Evolutionary conservation across 64 coral and sea anemone genomes (phyloP).

Genomic region (Catalaphyllia jardinei): DNA sequence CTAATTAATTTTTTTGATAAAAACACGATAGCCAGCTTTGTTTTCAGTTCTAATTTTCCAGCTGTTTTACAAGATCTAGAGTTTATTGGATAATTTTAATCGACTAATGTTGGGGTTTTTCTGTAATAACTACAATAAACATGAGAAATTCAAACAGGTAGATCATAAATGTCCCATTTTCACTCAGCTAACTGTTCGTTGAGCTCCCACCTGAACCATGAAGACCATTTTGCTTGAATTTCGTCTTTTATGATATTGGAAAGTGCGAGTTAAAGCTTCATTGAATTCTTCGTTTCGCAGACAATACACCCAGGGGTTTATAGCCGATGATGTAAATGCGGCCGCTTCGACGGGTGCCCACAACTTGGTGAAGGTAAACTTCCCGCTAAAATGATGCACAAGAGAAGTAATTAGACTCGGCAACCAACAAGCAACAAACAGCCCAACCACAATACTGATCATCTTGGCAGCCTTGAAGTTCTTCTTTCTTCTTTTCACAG

Average conservation of each 20-base stretch:
- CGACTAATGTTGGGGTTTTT: no score
- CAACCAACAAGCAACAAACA: slow-evolving; percentile 3
- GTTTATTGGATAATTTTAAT: no score
- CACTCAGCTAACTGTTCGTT: no score
- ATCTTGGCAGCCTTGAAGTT: slow-evolving; percentile 4
- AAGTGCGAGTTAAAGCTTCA: not conserved
- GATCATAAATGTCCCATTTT: no score
- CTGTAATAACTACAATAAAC: no score
- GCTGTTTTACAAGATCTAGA: no score
- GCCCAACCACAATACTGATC: not conserved
- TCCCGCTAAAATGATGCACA: not conserved
- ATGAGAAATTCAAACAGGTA: no score
- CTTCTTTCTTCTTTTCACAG: not conserved
- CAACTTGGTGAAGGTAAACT: not conserved
- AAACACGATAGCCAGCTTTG: no score
- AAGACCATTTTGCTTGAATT: not conserved
- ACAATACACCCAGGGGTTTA: not conserved
- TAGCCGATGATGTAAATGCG: not conserved
- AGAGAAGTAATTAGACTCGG: slow-evolving; percentile 2
- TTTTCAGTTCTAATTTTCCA: no score
- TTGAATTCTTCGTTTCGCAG: not conserved
- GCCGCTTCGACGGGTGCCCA: not conserved
- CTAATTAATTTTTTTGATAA: no score
- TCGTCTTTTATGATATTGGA: not conserved
- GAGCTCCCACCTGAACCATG: not conserved